Conservation (phyloP, 2,888 invertebrate species). For the Drosophila affinis region DNA sequence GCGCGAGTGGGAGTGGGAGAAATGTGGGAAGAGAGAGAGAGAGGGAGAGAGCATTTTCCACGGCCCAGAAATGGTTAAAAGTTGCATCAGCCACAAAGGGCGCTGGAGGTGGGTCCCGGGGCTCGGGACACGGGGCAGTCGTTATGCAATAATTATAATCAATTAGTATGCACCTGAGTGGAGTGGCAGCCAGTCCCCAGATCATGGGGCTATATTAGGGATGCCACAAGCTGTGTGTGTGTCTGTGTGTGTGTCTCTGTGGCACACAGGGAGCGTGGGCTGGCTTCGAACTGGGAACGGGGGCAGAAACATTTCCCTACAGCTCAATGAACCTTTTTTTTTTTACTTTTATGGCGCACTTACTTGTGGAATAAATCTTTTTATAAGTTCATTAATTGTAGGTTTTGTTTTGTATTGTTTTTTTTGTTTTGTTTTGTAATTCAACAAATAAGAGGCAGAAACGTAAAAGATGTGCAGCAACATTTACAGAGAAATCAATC, state of each 20-base stretch:
- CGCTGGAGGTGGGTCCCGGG: background rate
- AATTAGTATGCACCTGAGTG: slow-evolving; percentile 51
- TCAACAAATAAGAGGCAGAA: slow-evolving; percentile 15
- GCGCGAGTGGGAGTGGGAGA: slow-evolving; percentile 4
- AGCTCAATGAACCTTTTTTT: slow-evolving; percentile 44
- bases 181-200: slow-evolving; percentile 18
- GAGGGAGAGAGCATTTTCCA: slow-evolving; percentile 20
- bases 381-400: background rate
- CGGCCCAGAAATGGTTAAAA: slow-evolving; percentile 47
- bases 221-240: background rate
- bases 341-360: slow-evolving; percentile 34
- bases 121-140: slow-evolving; percentile 7
- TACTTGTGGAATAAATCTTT: slow-evolving; percentile 14
- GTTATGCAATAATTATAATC: slow-evolving; percentile 71
- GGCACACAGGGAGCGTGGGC: background rate
- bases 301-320: slow-evolving; percentile 24
- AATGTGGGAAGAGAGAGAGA: slow-evolving; percentile 18
- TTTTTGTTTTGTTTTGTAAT: background rate
- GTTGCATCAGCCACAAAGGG: slow-evolving; percentile 42
- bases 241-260: background rate
- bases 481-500: slow-evolving; percentile 33
- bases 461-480: slow-evolving; percentile 43
- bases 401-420: background rate
- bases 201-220: background rate
- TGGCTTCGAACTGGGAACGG: background rate